Percentiles rank a stretch among this genome's conserved stretches.
phyloP scores from a whole-genome alignment of 2,797 vertebrate genomes.

The Crax fasciolata region DNA sequence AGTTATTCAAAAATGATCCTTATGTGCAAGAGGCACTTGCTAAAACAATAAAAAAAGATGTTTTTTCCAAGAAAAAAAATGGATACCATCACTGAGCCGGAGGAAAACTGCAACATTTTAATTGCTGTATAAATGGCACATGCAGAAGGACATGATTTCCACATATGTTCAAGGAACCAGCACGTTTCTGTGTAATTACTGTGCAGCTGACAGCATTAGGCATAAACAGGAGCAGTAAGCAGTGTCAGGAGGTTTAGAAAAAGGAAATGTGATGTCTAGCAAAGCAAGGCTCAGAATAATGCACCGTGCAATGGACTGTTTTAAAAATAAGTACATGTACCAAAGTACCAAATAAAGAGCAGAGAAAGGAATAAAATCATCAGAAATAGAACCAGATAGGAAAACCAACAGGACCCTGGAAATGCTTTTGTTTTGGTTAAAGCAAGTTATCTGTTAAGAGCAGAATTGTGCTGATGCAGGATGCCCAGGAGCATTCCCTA shows the following conservation, averaged over 20 bases:
- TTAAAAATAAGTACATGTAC: background rate
- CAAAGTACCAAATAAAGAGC: background rate
- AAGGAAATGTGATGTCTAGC: background rate
- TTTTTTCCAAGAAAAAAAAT: constrained; percentile 14
- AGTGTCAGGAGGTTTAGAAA: constrained; percentile 14
- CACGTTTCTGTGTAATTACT: constrained; percentile 1
- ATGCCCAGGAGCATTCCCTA: background rate
- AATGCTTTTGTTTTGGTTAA: background rate
- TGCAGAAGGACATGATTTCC: background rate
- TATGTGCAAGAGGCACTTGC: background rate
- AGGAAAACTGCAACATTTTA: background rate
- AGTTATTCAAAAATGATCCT: background rate
- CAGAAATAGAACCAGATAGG: background rate
- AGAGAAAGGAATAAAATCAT: background rate
- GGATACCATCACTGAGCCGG: background rate
- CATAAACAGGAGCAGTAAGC: background rate
- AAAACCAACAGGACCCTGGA: background rate
- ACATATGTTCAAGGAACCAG: background rate
- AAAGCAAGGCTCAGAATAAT: background rate
- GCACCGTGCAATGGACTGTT: background rate
- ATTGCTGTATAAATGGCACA: background rate
- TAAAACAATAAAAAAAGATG: background rate
- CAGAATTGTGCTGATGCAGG: background rate
- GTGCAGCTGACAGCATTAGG: background rate
- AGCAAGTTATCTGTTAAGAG: background rate